These are phyloP conservation scores for Alectoris magna DNA, from an alignment of 2,797 vertebrate genomes.

Conservation along the genomic window DNA sequence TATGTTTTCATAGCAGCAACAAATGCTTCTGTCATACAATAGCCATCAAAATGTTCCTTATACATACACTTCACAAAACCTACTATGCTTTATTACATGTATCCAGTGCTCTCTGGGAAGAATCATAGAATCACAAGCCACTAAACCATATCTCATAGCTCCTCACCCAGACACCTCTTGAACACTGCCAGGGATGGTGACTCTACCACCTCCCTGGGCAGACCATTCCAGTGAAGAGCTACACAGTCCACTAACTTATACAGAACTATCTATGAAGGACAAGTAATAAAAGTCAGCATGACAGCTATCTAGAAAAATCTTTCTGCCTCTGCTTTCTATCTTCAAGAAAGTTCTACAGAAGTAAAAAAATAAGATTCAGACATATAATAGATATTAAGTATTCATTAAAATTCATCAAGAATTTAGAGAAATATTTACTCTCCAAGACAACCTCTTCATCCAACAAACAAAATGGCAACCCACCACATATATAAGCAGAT, in stretches of 20 bases:
- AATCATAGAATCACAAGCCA: background rate
- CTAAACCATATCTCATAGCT: too few relatives aligned
- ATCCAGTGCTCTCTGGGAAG: background rate
- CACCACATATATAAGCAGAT: background rate
- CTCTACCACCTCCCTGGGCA: background rate
- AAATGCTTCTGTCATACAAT: background rate
- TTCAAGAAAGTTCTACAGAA: background rate
- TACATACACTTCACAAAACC: background rate
- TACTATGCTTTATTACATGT: background rate
- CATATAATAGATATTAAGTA: background rate
- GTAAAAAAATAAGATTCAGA: background rate
- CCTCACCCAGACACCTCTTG: too few relatives aligned
- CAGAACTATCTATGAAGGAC: background rate
- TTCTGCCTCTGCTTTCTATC: background rate
- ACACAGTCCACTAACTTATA: background rate
- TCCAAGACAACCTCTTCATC: background rate
- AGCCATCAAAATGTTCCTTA: background rate
- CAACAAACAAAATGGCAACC: background rate
- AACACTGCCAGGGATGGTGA: too few relatives aligned
- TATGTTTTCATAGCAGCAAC: background rate
- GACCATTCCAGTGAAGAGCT: too few relatives aligned
- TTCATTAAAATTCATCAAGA: background rate
- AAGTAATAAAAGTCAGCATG: background rate
- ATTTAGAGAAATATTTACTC: background rate
- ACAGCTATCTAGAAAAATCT: background rate